Conservation (phyloP, 2,888 invertebrate genomes). For the Patella caerulea region DNA sequence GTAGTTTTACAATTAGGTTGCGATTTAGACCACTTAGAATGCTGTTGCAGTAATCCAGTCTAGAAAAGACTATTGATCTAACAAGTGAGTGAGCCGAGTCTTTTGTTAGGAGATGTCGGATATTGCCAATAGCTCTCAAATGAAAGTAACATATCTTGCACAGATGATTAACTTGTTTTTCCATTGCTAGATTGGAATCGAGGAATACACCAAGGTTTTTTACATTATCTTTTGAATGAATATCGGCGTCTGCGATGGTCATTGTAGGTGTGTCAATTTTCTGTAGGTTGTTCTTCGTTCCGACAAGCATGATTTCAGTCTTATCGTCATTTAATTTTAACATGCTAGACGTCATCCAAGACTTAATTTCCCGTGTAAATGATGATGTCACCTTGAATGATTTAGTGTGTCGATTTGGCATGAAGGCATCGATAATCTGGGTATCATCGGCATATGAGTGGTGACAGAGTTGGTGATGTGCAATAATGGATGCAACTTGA, state of each 20-base stretch:
- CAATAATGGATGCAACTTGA: too few relatives aligned
- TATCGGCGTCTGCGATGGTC: not conserved
- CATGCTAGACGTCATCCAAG: conserved; percentile 30
- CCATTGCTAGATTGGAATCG: conserved; percentile 24
- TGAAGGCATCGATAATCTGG: too few relatives aligned
- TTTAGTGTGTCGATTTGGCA: too few relatives aligned
- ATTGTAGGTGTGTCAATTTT: not conserved
- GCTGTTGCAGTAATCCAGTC: not conserved
- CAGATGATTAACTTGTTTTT: conserved; percentile 22
- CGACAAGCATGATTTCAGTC: conserved; percentile 19
- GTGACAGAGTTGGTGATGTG: too few relatives aligned
- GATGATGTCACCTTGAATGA: too few relatives aligned
- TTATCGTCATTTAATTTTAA: conserved; percentile 27
- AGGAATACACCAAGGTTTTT: conserved; percentile 29
- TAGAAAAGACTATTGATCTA: not conserved
- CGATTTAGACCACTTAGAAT: not conserved
- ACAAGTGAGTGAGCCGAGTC: too few relatives aligned
- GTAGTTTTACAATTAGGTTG: not conserved
- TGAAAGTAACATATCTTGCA: not conserved
- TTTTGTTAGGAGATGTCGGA: too few relatives aligned
- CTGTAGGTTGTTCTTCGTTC: not conserved
- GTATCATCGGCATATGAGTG: too few relatives aligned
- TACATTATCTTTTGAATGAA: not conserved
- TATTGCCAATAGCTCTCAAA: too few relatives aligned
- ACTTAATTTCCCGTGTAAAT: too few relatives aligned